phyloP scores from a whole-genome alignment of 2,797 vertebrate genomes.

The Hirundo rustica region DNA sequence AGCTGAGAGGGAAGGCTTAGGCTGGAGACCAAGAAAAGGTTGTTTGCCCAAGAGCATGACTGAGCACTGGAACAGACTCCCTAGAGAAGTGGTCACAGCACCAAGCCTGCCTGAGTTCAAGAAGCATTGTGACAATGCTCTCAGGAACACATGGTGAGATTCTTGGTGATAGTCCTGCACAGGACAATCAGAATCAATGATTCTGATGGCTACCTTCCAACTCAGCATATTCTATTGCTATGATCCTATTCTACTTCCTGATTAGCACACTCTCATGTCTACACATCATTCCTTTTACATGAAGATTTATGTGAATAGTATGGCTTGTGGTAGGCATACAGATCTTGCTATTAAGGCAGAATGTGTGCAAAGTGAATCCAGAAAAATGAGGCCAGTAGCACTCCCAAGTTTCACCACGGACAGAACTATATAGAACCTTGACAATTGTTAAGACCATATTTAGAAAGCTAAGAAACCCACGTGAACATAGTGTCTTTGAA shows the following conservation, averaged over 20 bases:
- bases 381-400: neutral
- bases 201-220: neutral
- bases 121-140: fast-evolving
- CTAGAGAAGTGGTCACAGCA: neutral
- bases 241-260: neutral
- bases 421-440: neutral
- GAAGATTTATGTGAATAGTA: neutral
- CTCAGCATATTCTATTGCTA: neutral
- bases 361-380: neutral
- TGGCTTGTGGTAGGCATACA: neutral
- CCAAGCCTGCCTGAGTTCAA: neutral
- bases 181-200: neutral
- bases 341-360: neutral
- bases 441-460: neutral
- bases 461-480: neutral
- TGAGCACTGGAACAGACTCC: neutral
- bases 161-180: neutral
- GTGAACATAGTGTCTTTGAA: neutral
- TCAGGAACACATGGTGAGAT: neutral
- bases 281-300: neutral
- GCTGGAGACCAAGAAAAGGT: neutral
- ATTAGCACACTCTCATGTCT: neutral
- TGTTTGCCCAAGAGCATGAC: neutral
- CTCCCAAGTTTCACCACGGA: neutral
- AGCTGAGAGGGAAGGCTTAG: neutral